Percentiles rank a stretch among this genome's conserved stretches.
Evolutionary conservation across 2,113 vertebrate genomes (phyloP).

Genomic region (Hylia prasina): DNA sequence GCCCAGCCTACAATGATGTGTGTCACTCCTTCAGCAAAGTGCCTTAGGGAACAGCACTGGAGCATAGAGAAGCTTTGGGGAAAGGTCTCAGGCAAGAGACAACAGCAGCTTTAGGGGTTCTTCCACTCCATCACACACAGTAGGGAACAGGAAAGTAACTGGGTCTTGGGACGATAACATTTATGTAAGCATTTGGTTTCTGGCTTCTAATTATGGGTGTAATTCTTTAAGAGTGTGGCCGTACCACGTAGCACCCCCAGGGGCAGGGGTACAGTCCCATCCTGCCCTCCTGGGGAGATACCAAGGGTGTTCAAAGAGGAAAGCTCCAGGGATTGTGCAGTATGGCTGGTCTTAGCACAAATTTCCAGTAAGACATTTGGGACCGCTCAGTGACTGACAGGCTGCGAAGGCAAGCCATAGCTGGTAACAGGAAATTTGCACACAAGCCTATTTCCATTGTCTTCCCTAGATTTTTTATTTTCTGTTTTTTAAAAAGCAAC

Average conservation of each 20-base stretch:
- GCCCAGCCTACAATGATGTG: neutral
- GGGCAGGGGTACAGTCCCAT: neutral
- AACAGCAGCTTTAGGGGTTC: neutral
- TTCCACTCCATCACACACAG: neutral
- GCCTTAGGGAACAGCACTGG: neutral
- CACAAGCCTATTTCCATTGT: neutral
- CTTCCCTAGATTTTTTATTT: neutral
- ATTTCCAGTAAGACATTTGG: neutral
- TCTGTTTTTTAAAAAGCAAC: neutral
- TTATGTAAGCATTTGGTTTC: neutral
- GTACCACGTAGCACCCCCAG: neutral
- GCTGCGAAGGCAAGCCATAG: neutral
- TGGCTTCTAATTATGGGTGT: neutral
- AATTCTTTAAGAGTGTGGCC: neutral
- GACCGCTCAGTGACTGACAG: neutral
- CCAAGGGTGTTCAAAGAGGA: neutral
- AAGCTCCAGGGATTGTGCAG: neutral
- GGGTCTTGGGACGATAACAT: neutral
- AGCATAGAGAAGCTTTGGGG: neutral
- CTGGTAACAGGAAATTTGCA: neutral
- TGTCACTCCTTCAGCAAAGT: neutral
- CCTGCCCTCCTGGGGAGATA: neutral
- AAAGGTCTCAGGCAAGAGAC: neutral
- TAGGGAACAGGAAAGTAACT: neutral
- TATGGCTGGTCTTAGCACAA: neutral